Evolutionary conservation across 2,113 vertebrate genomes (phyloP).

Genomic region (Porphyrio hochstetteri): DNA sequence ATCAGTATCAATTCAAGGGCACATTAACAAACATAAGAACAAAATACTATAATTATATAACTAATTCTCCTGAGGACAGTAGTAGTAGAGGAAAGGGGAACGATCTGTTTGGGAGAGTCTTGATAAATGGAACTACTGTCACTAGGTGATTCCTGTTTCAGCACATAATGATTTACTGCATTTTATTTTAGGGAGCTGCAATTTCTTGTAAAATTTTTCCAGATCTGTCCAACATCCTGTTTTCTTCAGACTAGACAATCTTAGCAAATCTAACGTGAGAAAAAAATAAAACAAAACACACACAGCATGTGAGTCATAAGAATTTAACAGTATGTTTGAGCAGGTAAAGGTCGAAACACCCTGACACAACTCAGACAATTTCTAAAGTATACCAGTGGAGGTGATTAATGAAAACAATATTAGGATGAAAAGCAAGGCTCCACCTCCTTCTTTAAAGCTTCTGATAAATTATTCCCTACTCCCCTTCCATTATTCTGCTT

Average conservation of each 20-base stretch:
- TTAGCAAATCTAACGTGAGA: not conserved
- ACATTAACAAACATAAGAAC: not conserved
- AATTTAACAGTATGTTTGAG: slow-evolving; percentile 5
- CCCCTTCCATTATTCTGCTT: not conserved
- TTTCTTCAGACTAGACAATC: slow-evolving; percentile 26
- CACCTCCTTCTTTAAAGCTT: not conserved
- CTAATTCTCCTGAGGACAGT: not conserved
- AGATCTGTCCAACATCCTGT: slow-evolving; percentile 19
- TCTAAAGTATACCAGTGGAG: not conserved
- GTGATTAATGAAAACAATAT: not conserved
- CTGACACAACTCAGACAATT: not conserved
- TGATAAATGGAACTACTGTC: not conserved
- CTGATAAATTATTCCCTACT: not conserved
- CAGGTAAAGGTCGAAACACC: not conserved
- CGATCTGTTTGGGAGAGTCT: not conserved
- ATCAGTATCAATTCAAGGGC: not conserved
- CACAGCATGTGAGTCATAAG: not conserved
- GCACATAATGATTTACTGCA: not conserved
- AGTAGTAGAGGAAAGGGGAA: not conserved
- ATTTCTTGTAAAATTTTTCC: not conserved
- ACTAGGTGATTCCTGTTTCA: not conserved
- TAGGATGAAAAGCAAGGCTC: not conserved
- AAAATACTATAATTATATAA: not conserved
- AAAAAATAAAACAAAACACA: not conserved
- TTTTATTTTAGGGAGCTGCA: not conserved